These are phyloP conservation scores for Ylistrum balloti DNA, from an alignment of 1,140 invertebrate species.

Conservation along the genomic window DNA sequence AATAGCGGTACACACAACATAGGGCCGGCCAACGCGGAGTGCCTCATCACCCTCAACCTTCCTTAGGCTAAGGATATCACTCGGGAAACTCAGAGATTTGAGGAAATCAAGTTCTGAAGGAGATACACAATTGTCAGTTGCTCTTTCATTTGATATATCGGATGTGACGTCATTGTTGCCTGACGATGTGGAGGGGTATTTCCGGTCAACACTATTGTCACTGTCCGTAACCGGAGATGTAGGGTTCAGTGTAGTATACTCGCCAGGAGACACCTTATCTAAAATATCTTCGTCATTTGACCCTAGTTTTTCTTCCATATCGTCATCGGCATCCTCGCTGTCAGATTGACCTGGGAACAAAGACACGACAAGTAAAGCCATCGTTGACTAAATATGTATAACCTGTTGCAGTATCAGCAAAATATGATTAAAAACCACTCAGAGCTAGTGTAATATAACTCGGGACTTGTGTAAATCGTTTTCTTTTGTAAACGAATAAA, in stretches of 20 bases:
- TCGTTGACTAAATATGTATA: too few species aligned
- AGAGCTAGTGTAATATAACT: too few species aligned
- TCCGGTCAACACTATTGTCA: constrained; percentile 17
- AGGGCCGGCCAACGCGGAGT: constrained; percentile 63
- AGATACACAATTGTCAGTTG: not conserved
- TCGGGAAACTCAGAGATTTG: constrained; percentile 73
- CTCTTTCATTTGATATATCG: not conserved
- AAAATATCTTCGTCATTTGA: not conserved
- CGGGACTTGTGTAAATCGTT: too few species aligned
- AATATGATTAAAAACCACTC: too few species aligned
- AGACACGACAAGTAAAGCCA: not conserved
- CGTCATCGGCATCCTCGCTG: not conserved
- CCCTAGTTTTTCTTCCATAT: not conserved
- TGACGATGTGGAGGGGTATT: not conserved
- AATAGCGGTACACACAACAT: constrained; percentile 74
- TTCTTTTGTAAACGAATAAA: not conserved
- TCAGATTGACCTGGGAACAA: constrained; percentile 20
- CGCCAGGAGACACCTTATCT: not conserved
- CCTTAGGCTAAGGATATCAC: constrained; percentile 74
- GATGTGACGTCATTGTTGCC: constrained; percentile 4
- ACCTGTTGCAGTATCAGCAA: too few species aligned
- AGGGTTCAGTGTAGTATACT: not conserved
- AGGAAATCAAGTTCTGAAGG: constrained; percentile 33
- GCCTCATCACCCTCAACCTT: constrained; percentile 71
- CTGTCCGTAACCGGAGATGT: constrained; percentile 6